A percentile compares a stretch with the other conserved stretches of the same genome.
phyloP scores from a whole-genome alignment of 2,797 vertebrate genomes.

The Myotis daubentonii region DNA sequence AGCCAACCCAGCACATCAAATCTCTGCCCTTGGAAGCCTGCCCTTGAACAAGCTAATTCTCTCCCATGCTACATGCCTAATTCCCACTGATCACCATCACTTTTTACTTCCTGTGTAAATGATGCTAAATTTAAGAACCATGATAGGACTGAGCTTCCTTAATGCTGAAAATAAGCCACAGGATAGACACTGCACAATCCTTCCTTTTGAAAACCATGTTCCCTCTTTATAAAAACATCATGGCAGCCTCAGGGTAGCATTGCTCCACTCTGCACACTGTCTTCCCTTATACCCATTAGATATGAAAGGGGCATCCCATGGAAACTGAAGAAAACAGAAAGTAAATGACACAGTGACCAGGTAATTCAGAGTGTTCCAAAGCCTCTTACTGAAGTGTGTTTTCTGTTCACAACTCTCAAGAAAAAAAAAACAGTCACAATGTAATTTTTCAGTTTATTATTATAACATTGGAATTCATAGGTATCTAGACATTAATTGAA shows the following conservation, averaged over 20 bases:
- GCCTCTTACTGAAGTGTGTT: not conserved
- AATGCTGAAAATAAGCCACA: not conserved
- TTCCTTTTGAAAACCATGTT: not conserved
- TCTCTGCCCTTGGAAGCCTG: not conserved
- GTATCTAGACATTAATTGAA: not conserved
- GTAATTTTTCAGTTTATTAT: not conserved
- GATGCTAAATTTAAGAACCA: not conserved
- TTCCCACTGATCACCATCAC: not conserved
- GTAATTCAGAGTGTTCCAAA: not conserved
- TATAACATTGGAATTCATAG: conserved; percentile 26
- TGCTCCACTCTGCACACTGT: not conserved
- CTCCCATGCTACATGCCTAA: not conserved
- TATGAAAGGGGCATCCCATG: not conserved
- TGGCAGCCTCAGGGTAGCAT: not conserved
- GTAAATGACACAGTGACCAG: conserved; percentile 35
- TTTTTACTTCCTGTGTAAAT: not conserved
- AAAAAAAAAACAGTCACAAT: not conserved
- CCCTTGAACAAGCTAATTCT: not conserved
- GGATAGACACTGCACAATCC: not conserved
- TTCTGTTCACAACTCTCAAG: not conserved
- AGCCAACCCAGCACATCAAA: not conserved
- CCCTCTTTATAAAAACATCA: not conserved
- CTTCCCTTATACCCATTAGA: not conserved
- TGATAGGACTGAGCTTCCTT: not conserved
- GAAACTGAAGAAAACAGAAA: conserved; percentile 46